A percentile compares a stretch with the other conserved stretches of the same genome.
Evolutionary conservation across 1,140 invertebrate species (phyloP).

Genomic region (Drosophila kikkawai): DNA sequence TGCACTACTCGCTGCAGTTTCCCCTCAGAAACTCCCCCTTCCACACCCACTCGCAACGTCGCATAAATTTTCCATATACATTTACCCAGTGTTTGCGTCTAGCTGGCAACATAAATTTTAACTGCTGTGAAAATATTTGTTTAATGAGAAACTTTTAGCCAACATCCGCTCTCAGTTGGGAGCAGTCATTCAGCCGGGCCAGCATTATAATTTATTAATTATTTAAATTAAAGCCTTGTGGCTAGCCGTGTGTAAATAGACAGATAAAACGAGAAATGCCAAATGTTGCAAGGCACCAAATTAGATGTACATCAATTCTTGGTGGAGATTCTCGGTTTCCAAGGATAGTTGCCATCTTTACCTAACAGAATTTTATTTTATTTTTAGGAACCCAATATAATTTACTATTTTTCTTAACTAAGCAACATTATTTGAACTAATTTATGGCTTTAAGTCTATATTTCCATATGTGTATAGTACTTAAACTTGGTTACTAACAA

Average conservation of each 20-base stretch:
- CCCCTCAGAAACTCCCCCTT: conserved; percentile 16
- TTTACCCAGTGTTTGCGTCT: conserved; percentile 43
- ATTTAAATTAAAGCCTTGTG: conserved; percentile 72
- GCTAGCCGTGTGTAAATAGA: conserved; percentile 44
- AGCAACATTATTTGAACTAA: background rate
- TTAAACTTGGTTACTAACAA: background rate
- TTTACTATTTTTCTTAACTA: background rate
- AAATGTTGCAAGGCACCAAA: conserved; percentile 19
- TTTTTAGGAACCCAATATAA: background rate
- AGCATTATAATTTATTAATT: conserved; percentile 79
- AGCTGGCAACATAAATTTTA: conserved; percentile 75
- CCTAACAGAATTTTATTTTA: background rate
- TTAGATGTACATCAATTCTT: conserved; percentile 32
- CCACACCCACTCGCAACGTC: conserved; percentile 22
- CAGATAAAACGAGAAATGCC: conserved; percentile 27
- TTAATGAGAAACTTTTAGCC: conserved; percentile 81
- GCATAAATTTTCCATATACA: conserved; percentile 64
- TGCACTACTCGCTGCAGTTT: conserved; percentile 59
- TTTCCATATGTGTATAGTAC: background rate
- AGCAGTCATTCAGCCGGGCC: conserved; percentile 22
- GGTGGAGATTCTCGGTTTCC: background rate
- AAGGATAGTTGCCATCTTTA: background rate
- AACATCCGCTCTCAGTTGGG: conserved; percentile 26
- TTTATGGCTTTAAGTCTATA: background rate
- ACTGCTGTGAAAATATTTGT: conserved; percentile 82